Conservation (phyloP, 2,113 vertebrate species). For the Atrichornis clamosus region DNA sequence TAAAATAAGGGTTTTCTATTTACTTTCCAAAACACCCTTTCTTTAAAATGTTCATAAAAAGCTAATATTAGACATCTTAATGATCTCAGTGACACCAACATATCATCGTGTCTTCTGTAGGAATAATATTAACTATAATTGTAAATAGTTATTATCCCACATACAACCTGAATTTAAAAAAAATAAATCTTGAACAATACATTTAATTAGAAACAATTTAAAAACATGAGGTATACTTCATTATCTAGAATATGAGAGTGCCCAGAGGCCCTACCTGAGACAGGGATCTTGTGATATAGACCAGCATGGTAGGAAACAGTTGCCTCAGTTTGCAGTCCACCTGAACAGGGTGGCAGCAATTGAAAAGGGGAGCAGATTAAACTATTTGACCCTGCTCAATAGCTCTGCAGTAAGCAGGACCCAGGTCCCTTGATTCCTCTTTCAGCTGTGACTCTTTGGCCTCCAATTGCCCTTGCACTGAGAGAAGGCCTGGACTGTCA, state of each 20-base stretch:
- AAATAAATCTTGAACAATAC: background rate
- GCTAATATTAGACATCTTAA: background rate
- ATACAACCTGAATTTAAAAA: background rate
- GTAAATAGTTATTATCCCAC: background rate
- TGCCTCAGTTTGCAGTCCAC: background rate
- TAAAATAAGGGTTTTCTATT: background rate
- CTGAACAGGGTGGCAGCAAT: background rate
- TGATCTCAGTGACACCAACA: background rate
- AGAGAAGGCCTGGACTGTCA: background rate
- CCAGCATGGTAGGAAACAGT: background rate
- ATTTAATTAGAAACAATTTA: background rate
- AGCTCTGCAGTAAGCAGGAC: background rate
- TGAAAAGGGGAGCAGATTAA: background rate
- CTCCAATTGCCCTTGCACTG: background rate
- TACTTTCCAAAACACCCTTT: background rate
- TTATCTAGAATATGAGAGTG: background rate
- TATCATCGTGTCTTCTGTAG: background rate
- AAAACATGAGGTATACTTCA: background rate
- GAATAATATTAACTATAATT: background rate
- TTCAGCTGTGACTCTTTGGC: background rate
- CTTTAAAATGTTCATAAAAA: background rate
- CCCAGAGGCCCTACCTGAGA: background rate
- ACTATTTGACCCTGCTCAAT: background rate
- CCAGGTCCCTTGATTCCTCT: background rate
- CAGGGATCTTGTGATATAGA: background rate